Percentiles rank a stretch among this genome's conserved stretches.
Conservation (phyloP, 1,140 invertebrate species). For the Trialeurodes vaporariorum region DNA sequence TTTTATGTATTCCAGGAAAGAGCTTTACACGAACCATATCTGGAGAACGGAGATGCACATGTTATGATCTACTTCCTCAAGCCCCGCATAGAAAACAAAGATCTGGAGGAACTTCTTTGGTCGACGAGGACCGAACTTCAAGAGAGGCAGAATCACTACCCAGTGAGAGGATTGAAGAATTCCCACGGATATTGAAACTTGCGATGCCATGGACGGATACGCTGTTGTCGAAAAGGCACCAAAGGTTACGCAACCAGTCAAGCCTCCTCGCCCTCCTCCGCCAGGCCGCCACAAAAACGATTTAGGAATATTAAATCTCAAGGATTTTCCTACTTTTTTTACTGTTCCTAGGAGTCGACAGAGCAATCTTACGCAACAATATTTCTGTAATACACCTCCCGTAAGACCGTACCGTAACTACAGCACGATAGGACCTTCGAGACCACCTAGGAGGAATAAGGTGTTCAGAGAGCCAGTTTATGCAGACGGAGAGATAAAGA, state of each 20-base stretch:
- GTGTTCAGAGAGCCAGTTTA: constrained; percentile 33
- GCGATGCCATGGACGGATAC: constrained; percentile 39
- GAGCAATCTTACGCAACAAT: constrained; percentile 8
- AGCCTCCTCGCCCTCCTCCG: constrained; percentile 42
- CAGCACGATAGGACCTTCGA: constrained; percentile 48
- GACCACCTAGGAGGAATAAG: constrained; percentile 41
- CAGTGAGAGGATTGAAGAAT: constrained; percentile 36
- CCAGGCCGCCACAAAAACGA: constrained; percentile 34
- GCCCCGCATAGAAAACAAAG: constrained; percentile 37
- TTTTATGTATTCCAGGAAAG: background rate
- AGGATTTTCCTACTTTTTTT: constrained; percentile 34
- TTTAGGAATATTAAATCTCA: constrained; percentile 19
- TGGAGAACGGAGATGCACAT: background rate
- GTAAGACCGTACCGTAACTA: constrained; percentile 48
- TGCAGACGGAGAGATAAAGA: constrained; percentile 20
- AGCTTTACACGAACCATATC: background rate
- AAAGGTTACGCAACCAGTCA: constrained; percentile 21
- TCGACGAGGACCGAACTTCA: constrained; percentile 52
- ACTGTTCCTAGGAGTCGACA: constrained; percentile 35
- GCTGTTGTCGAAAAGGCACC: constrained; percentile 50
- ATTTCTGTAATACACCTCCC: constrained; percentile 29
- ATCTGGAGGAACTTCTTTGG: constrained; percentile 44
- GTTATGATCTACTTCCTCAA: constrained; percentile 24
- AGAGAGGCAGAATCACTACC: constrained; percentile 52
- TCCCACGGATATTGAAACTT: constrained; percentile 10